Percentiles rank a stretch among this genome's conserved stretches.
phyloP scores from a whole-genome alignment of 2,888 invertebrate genomes.

The Pristionchus exspectatus region DNA sequence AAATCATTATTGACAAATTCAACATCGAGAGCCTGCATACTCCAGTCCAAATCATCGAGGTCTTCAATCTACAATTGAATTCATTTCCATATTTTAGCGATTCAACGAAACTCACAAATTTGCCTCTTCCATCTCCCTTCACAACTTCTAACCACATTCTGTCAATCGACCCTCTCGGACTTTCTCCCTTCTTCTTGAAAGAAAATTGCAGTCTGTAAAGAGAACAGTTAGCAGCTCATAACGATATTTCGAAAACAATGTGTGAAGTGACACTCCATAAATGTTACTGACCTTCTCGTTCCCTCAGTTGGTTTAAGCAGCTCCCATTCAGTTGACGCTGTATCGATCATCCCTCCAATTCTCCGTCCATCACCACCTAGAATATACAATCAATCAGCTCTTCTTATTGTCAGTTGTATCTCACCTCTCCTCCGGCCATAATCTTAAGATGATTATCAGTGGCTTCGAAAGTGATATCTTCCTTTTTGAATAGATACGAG shows the following conservation, averaged over 20 bases:
- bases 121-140: constrained; percentile 34
- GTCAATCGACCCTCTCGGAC: not conserved
- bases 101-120: not conserved
- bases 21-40: constrained; percentile 33
- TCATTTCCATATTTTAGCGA: not conserved
- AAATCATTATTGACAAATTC: constrained; percentile 42
- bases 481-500: not conserved
- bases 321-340: not conserved
- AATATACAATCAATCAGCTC: not conserved
- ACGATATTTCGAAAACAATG: not conserved
- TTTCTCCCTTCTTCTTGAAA: constrained; percentile 24
- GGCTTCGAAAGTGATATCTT: constrained; percentile 25
- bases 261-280: not conserved
- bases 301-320: not conserved
- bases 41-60: not conserved
- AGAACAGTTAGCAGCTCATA: too few species aligned
- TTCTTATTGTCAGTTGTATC: not conserved
- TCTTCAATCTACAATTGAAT: not conserved
- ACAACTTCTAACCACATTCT: not conserved
- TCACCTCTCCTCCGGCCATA: constrained; percentile 1
- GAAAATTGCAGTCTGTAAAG: constrained; percentile 26
- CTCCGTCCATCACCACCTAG: constrained; percentile 41
- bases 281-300: not conserved
- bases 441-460: constrained; percentile 5
- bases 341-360: constrained; percentile 28